Base-by-base conservation (phyloP, 2,113 vertebrate species). In the Columba livia region DNA sequence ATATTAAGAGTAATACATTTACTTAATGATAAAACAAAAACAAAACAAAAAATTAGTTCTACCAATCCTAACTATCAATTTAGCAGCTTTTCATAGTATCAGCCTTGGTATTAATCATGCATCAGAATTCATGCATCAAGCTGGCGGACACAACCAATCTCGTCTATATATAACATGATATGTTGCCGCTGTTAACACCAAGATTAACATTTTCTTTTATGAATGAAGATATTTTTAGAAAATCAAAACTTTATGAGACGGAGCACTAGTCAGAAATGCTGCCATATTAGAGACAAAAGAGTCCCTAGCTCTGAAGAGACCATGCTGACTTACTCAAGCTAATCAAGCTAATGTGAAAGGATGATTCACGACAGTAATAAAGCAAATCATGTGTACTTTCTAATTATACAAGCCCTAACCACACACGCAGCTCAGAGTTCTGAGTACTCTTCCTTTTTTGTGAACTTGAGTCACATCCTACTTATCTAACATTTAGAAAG, bases 151-250 rank as follows among this genome's bases (percentile, higher is more conserved):
- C 13, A 72, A 77, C n/a, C 57, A 72, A 75, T 75, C 69, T 58
- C 20, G 66, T 73, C 72, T 67, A 44, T 56, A 86, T 86, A 90
- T 84, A 89, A 69, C 48, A 67, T 23, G 29, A 92, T 79, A 31
- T 24, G 18, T 82, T 85, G 69, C 20, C 58, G 90, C 73, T 93
- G 51, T 91, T 90, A 94, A 90, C 32, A 73, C 1, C 11, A 62
- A 88, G 36, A 86, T 42, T 28, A 92, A 38, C 18, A 48, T 88
- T 57, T 92, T 86, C 24, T 90, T 18, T 71, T 84, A 67, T 18
- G 31, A 93, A 79, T 90, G 24, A 84, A 69, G 54, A 57, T 69
- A 90, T 80, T 92, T 92, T 86, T 84, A 92, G 79, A 71, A 90
- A 90, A 86, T 25, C 71, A 90, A 82, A 69, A 51, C 13, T 79